Percentiles rank a stretch among this genome's conserved stretches.
phyloP scores from a whole-genome alignment of 23 tunicate genomes.

The Phallusia fumigata region DNA sequence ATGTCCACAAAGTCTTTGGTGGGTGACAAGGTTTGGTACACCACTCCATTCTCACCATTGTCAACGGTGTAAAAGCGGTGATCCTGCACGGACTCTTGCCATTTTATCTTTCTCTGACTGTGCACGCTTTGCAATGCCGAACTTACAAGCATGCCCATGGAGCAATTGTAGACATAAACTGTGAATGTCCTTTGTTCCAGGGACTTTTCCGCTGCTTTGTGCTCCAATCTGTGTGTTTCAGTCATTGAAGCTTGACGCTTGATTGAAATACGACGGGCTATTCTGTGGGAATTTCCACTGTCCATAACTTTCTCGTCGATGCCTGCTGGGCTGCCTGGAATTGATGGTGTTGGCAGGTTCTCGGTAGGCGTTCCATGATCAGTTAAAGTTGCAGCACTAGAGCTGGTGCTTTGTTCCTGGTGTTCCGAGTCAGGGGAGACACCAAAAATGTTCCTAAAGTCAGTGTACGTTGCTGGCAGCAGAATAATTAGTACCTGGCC shows the following conservation, averaged over 20 bases:
- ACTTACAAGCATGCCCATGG: constrained; percentile 54
- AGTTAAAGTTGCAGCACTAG: constrained; percentile 13
- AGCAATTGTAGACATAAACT: constrained; percentile 72
- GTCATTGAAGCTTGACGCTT: constrained; percentile 37
- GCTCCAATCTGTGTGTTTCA: not conserved
- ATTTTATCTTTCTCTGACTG: constrained; percentile 1
- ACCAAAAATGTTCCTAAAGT: constrained; percentile 26
- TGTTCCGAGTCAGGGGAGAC: not conserved
- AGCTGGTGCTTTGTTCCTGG: not conserved
- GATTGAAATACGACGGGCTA: constrained; percentile 38
- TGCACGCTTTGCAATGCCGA: constrained; percentile 30
- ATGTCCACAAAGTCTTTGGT: constrained; percentile 3
- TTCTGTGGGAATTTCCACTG: not conserved
- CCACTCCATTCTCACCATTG: not conserved
- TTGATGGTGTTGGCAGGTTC: not conserved
- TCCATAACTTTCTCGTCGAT: not conserved
- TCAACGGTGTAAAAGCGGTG: constrained; percentile 34
- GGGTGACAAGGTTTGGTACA: constrained; percentile 16
- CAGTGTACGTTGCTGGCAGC: constrained; percentile 62
- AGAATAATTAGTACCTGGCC: constrained; percentile 65
- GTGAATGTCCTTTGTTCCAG: constrained; percentile 37
- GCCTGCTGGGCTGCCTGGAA: constrained; percentile 1
- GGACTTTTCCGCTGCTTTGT: not conserved
- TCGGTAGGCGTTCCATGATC: not conserved
- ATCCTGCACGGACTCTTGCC: constrained; percentile 75